Base-by-base conservation (phyloP, 2,888 invertebrate genomes). In the Mactromeris polynyma region DNA sequence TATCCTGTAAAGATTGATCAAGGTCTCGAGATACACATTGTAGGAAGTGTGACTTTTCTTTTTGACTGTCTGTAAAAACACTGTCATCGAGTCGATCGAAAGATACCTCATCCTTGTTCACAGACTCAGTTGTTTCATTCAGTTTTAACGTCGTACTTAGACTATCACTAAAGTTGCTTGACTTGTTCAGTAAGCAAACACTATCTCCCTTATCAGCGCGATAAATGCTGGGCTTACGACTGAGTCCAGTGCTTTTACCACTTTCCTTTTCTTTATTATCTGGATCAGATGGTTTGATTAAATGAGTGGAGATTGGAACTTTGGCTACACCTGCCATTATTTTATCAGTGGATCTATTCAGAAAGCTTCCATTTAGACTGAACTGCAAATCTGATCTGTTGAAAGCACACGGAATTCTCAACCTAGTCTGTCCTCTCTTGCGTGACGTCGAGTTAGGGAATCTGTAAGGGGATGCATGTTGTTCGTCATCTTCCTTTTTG, bases 341-440 rank as follows among this genome's bases (percentile, higher is more conserved):
- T 82, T 90, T 93, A 31, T 92, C 90, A 31, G 85, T 83, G 36
- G 89, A 88, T 26, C 83, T 86, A 69, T 89, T 89, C 21, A 92
- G 79, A 31, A 82, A 42, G 31, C 92, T 88, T n/a, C 42, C 77
- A 64, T 82, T 87, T 36, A 58, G 21, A 78, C 54, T 78, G 11
- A 89, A 91, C 40, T 92, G 93, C 42, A 88, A 85, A 69, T 94
- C 93, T 42, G 81, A 89, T 73, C 93, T 94, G 11, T 94, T 94
- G 86, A 96, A 95, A 40, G 95, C 93, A 14, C 94, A 93, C 58
- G 96, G 96, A 78, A 96, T 94, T 69, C 95, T 90, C 19, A 96
- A 89, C 7, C 96, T 96, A 9, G 96, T 95, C 51, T 91, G 89
- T 4, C 95, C 95, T 42, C 94, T 88, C 79, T 92, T 94, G 33